Base-by-base conservation (phyloP, 2,888 invertebrate species). In the Eucriotettix oculatus region DNA sequence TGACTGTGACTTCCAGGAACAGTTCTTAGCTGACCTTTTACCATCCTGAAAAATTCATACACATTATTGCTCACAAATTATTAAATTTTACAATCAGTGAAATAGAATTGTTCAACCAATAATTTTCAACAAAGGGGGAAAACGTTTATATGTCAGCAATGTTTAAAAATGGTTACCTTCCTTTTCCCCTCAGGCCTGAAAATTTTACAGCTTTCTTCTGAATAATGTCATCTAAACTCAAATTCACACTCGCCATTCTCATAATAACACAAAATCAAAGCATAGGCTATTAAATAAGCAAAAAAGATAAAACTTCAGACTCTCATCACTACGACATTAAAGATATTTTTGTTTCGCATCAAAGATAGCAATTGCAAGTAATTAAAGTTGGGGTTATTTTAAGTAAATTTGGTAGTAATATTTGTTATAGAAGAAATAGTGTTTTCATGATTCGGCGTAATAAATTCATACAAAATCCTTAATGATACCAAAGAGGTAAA, bases 141-240 rank as follows among this genome's bases (percentile, higher is more conserved):
- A 17, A 54, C 10, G 16, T 16, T 9, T 12, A 54, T 10, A 17
- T 17, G 10, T 16, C 16, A 16, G 12, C 12, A 16, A 17, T 53
- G 5, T 53, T 17, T 16, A 53, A 3, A 9, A 53, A 9, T 16
- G 2, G 11, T 11, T 11, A 53, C 53, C 16, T 11, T 58, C 61
- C 44, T 54, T 57, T 58, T 44, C 61, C 61, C 42, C 60, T 59
- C 17, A 42, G 16, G 16, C 54, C 55, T 41, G 56, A 29, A 16
- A 53, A 54, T 54, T 64, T 65, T 16, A 57, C 65, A 68, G 66
- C 60, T 68, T 68, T 69, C 71, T 66, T 73, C 65, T 73, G 72
- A 65, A 75, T 75, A 67, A 75, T 74, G 64, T 75, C 75, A 67
- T 75, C 74, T 63, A 75, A 68, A 66, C 74, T 74, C 64, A 73